These are phyloP conservation scores for rat (Rattus norvegicus) DNA, from an alignment of 2,113 vertebrate genomes.

Conservation along the genomic window GRCr8 NC_086022.1:174995501-174996000, in stretches of 20 bases:
- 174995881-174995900: neutral
- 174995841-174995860: neutral
- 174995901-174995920: neutral
- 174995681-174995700: too few species aligned
- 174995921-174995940: neutral
- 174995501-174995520: neutral
- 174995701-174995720: too few species aligned
- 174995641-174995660: neutral
- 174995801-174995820: neutral
- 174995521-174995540: neutral
- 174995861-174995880: neutral
- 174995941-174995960: neutral
- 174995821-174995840: neutral
- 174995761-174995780: neutral
- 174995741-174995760: neutral
- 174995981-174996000: neutral
- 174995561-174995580: neutral
- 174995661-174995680: too few species aligned
- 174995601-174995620: neutral
- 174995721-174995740: neutral
- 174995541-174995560: too few species aligned
- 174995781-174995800: neutral
- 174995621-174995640: neutral
- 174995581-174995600: neutral
- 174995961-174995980: neutral